phyloP scores from a whole-genome alignment of 2,888 invertebrate species.

The Oscheius onirici region DNA sequence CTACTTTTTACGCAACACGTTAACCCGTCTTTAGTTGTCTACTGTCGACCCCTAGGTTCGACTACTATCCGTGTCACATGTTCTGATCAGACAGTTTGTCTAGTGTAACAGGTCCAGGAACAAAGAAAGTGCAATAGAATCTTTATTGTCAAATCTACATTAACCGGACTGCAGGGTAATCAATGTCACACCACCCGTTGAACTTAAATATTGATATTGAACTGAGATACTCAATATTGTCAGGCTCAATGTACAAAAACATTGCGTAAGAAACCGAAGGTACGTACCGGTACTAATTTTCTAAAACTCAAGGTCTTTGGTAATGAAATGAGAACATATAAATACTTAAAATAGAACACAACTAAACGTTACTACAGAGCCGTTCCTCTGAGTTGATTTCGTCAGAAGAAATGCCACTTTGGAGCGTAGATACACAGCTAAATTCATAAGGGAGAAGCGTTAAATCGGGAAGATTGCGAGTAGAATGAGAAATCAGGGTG shows the following conservation, averaged over 20 bases:
- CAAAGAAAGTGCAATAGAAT: neutral
- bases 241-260: neutral
- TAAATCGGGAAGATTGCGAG: constrained; percentile 24
- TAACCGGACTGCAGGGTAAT: constrained; percentile 9
- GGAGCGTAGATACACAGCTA: constrained; percentile 17
- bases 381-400: neutral
- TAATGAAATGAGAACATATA: neutral
- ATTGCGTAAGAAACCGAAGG: neutral
- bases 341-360: neutral
- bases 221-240: constrained; percentile 16
- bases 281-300: constrained; percentile 15
- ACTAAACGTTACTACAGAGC: constrained; percentile 1
- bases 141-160: constrained; percentile 1
- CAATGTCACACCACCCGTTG: constrained; percentile 19
- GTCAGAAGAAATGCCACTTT: neutral
- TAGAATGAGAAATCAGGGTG: constrained; percentile 11
- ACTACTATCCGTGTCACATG: no score
- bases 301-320: constrained; percentile 17
- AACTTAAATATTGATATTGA: constrained; percentile 5
- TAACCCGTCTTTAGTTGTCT: no score
- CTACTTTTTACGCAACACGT: constrained; percentile 12
- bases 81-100: no score
- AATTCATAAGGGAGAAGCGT: constrained; percentile 21
- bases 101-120: neutral
- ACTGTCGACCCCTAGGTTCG: no score